Base-by-base conservation (phyloP, 2,888 invertebrate genomes). In the Ligdia adustata region DNA sequence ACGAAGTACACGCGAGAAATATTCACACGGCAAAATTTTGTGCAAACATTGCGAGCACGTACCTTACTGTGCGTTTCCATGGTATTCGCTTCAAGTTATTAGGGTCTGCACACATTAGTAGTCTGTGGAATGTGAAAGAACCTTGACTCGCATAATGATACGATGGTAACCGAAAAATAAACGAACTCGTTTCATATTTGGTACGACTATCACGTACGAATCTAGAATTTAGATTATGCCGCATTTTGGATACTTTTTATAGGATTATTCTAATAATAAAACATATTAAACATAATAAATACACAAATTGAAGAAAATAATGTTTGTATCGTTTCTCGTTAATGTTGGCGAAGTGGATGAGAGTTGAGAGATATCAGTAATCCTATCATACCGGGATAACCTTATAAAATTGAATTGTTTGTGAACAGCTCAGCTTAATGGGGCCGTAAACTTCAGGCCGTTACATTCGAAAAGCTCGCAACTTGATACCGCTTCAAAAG, bases 401-500 rank as follows among this genome's bases (percentile, higher is more conserved):
- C 31, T 27, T 47, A 47, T 40, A 47, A 38, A 48, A 48, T 42
- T 42, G 28, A 38, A 42, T 48, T 48, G 32, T 39, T 39, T 39
- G 35, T 9, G 43, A 44, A 50, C 43, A 44, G 35, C 43, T 39
- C 29, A 39, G 49, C 26, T 43, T 46, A 50, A 50, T 43, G 40
- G 39, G 40, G 32, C 35, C 40, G 13, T 38, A 43, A 49, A 46
- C 44, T 53, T 50, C 39, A 29, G 47, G 47, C 48, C 46, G 47
- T 55, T 52, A 52, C 32, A 48, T 41, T 41, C 29, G 37, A 34
- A 26, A 35, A 47, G 38, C 46, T 45, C 49, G 50, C 40, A 28
- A 48, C 42, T 53, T 48, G 45, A 49, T 55, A 54, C 46, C 38
- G 38, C 48, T 50, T 37, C 32, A 33, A 39, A 52, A 48, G 43